A percentile compares a stretch with the other conserved stretches of the same genome.
phyloP scores from a whole-genome alignment of 2,797 vertebrate genomes.

The Oreochromis mossambicus region DNA sequence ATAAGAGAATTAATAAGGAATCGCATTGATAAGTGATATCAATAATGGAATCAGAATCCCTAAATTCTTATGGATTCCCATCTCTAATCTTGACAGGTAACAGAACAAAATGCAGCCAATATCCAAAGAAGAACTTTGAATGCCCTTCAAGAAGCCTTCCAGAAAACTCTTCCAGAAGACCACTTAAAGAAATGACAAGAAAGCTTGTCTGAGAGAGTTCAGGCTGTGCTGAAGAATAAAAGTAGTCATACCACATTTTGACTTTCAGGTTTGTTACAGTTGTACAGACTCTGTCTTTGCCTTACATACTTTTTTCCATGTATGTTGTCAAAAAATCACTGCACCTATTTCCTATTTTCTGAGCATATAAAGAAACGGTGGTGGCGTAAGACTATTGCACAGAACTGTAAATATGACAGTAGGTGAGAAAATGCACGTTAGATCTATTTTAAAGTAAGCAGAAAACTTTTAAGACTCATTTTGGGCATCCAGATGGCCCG shows the following conservation, averaged over 20 bases:
- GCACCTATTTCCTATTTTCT: not conserved
- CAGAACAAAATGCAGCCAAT: not conserved
- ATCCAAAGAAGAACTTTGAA: not conserved
- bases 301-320: not conserved
- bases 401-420: not conserved
- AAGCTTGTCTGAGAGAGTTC: not conserved
- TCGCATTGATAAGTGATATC: not conserved
- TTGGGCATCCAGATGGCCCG: not conserved
- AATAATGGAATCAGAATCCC: not conserved
- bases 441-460: not conserved
- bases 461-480: not conserved
- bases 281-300: not conserved
- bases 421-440: not conserved
- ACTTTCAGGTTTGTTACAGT: not conserved
- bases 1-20: not conserved
- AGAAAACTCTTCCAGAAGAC: not conserved
- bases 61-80: not conserved
- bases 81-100: not conserved
- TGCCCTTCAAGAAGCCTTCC: not conserved
- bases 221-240: not conserved
- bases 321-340: not conserved
- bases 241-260: not conserved
- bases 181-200: not conserved
- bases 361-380: not conserved
- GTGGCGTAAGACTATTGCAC: not conserved